Evolutionary conservation across 2,888 invertebrate species (phyloP), one percentile per base, ranked within the genome.

Genomic region (Tenodera sinensis): DNA sequence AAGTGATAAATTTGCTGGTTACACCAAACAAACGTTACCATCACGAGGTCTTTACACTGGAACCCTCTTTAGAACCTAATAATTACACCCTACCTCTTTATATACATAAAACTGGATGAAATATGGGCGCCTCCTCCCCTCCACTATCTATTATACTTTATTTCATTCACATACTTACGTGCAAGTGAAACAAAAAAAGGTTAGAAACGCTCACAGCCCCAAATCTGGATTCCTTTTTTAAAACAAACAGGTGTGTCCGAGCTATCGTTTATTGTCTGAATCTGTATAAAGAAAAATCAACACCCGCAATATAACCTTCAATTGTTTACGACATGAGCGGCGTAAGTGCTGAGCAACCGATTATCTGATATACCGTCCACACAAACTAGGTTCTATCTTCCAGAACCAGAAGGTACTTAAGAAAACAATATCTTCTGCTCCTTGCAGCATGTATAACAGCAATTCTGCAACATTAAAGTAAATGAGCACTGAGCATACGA

Each of bases 171-270:
- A 71, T 71, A 71, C 54, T 71, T 71, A 71, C 54, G 54, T 71
- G 14, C 54, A 71, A 71, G 54, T 71, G 54, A 71, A 71, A 71
- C 54, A 71, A 71, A 71, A 30, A 71, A 71, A 71, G 54, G 54
- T 71, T 25, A 71, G 54, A 71, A 71, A 71, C 54, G 54, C 54
- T 71, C 54, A 71, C 54, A 71, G 54, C 54, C 54, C 15, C 27
- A 28, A 87, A 87, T 87, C 87, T 83, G n/a, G 87, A 83, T 34
- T 83, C 83, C 34, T 34, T 84, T 89, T 87, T 83, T 86, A 90
- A 89, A 90, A 90, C 90, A 90, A 90, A 90, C 90, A 90, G 90
- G 90, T 90, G 90, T 90, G 89, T 88, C 90, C 87, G 85, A 30
- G 28, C 83, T 28, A 89, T 88, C 89, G 89, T 85, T 89, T 88